phyloP scores from a whole-genome alignment of 2,797 vertebrate species.

The Silurus aristotelis region DNA sequence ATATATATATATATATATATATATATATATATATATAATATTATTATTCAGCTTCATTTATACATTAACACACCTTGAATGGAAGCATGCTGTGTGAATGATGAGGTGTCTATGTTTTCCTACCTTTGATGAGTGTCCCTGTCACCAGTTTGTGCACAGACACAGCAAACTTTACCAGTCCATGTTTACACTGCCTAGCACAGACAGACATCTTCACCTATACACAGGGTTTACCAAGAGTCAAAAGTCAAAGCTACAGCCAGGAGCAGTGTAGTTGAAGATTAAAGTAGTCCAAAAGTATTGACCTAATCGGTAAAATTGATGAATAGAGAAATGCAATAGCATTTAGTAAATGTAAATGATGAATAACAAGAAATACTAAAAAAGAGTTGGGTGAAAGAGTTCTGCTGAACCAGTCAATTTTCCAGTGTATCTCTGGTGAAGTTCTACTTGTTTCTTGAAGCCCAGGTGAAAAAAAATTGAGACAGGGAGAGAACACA shows the following conservation, averaged over 20 bases:
- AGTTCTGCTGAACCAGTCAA: not conserved
- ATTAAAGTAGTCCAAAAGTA: not conserved
- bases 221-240: conserved; percentile 34
- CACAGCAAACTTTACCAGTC: conserved; percentile 84
- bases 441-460: conserved; percentile 24
- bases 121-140: conserved; percentile 92
- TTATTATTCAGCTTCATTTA: not conserved
- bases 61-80: not conserved
- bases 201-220: conserved; percentile 82
- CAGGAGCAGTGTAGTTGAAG: not conserved
- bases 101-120: not conserved
- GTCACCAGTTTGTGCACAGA: conserved; percentile 86
- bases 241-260: conserved; percentile 22
- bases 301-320: not conserved
- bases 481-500: conserved; percentile 22
- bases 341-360: not conserved
- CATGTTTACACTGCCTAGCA: conserved; percentile 86
- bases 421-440: conserved; percentile 1
- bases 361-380: conserved; percentile 12
- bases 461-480: not conserved
- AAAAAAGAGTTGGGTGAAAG: conserved; percentile 15
- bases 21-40: too few species aligned
- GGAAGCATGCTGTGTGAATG: not conserved
- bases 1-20: too few species aligned
- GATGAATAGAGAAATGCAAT: not conserved